These are phyloP conservation scores for Lagenorhynchus albirostris DNA, from an alignment of 2,113 vertebrate species.

Conservation along the genomic window DNA sequence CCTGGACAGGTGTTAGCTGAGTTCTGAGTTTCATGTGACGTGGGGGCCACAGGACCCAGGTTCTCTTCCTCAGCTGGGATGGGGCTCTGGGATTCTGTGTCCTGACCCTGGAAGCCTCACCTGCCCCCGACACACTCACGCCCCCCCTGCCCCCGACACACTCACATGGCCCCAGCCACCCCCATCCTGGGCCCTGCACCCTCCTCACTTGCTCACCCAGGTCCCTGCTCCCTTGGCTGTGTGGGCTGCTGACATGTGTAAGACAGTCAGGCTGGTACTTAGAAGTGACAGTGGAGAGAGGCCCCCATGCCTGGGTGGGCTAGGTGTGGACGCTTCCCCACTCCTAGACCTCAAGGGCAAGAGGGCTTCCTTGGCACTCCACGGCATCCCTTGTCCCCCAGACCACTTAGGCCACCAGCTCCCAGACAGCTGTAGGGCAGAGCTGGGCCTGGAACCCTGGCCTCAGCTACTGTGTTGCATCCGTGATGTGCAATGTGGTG, in stretches of 20 bases:
- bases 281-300: neutral
- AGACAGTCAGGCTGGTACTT: constrained; percentile 25
- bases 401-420: neutral
- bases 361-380: neutral
- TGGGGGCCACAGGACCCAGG: neutral
- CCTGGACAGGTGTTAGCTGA: neutral
- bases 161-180: neutral
- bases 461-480: neutral
- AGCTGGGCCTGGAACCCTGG: neutral
- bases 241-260: neutral
- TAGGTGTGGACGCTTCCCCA: neutral
- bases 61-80: neutral
- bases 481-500: fast-evolving
- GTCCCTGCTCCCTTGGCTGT: neutral
- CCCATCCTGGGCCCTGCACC: neutral
- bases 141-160: too few relatives aligned
- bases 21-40: neutral
- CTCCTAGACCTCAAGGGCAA: neutral
- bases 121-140: too few relatives aligned
- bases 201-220: neutral
- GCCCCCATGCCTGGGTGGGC: neutral
- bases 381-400: too few relatives aligned
- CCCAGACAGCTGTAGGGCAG: neutral
- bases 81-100: neutral
- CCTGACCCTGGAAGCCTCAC: neutral